Percentiles rank a stretch among this genome's conserved stretches.
These are phyloP conservation scores for Cantharis nigra DNA, from an alignment of 2,888 invertebrate species.

Conservation along the genomic window DNA sequence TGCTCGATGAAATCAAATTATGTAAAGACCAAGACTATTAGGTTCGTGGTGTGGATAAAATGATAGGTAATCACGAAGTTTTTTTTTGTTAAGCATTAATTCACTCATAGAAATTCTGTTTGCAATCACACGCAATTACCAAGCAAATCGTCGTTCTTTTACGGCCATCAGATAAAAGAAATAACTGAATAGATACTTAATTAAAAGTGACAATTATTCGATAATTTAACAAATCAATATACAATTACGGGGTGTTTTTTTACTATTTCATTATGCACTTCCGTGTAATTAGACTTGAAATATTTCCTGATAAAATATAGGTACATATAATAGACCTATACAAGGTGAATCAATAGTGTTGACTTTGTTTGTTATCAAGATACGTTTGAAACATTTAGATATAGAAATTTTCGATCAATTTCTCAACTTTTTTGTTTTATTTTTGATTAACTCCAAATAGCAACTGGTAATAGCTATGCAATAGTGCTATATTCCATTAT, in stretches of 20 bases:
- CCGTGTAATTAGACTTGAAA: neutral
- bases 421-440: too few species aligned
- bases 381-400: too few species aligned
- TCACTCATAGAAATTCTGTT: constrained; percentile 14
- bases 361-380: too few species aligned
- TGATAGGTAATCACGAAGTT: constrained; percentile 18
- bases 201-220: constrained; percentile 23
- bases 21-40: constrained; percentile 14
- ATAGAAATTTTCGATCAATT: too few species aligned
- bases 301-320: too few species aligned
- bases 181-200: constrained; percentile 22
- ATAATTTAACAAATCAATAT: constrained; percentile 2
- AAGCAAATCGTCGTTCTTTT: constrained; percentile 17
- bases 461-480: too few species aligned
- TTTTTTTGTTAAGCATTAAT: constrained; percentile 18
- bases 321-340: neutral
- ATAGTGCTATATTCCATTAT: too few species aligned
- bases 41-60: constrained; percentile 14
- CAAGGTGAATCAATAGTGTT: too few species aligned
- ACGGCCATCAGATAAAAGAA: constrained; percentile 8
- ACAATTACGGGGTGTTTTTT: neutral
- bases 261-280: neutral
- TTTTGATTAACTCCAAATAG: too few species aligned
- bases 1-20: constrained; percentile 9
- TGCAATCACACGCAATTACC: constrained; percentile 21